phyloP scores from a whole-genome alignment of 2,113 vertebrate species.

The Poecile atricapillus region DNA sequence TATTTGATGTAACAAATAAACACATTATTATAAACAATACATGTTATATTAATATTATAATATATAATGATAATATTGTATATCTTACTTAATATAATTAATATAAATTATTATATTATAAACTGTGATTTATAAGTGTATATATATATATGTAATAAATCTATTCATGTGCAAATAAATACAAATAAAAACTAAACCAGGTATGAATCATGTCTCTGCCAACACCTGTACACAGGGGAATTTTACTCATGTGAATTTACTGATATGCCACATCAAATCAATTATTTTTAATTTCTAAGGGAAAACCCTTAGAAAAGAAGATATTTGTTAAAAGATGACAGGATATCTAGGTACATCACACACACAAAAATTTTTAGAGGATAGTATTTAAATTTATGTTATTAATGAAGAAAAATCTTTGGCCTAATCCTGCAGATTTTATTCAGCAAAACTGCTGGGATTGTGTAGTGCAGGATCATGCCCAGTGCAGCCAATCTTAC shows the following conservation, averaged over 20 bases:
- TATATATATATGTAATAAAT: neutral
- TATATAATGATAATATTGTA: too few relatives aligned
- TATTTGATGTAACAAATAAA: neutral
- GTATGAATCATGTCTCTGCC: neutral
- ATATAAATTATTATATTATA: too few relatives aligned
- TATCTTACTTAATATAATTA: too few relatives aligned
- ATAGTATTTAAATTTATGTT: neutral
- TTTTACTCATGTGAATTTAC: neutral
- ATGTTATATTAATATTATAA: too few relatives aligned
- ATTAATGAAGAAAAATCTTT: neutral
- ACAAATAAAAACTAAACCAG: neutral
- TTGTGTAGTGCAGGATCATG: neutral
- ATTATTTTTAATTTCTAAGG: too few relatives aligned
- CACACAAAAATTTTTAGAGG: accelerated
- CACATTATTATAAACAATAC: too few relatives aligned
- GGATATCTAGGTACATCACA: neutral
- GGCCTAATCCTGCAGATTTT: neutral
- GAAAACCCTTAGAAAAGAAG: neutral
- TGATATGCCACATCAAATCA: neutral
- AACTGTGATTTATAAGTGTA: neutral
- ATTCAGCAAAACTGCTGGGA: neutral
- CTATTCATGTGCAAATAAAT: neutral
- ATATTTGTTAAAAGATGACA: neutral
- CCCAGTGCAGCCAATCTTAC: neutral
- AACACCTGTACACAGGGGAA: neutral